Conservation (phyloP, 30 jellyfish, hydroid and myxozoan species). For the Catostylus mosaicus region DNA sequence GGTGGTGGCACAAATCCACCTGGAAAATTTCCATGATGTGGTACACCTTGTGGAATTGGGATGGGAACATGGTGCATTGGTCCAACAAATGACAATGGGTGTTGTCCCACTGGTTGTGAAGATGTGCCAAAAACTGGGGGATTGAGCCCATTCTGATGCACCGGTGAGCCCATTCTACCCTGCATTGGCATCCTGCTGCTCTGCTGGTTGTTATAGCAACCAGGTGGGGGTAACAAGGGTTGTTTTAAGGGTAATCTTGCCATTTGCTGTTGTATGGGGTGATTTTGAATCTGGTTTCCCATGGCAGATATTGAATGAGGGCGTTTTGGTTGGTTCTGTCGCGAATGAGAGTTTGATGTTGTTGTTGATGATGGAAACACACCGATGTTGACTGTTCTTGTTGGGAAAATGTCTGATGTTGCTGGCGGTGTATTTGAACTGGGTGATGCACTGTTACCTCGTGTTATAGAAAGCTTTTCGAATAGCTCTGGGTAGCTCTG, state of each 20-base stretch:
- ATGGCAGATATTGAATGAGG: conserved; percentile 42
- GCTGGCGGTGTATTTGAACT: not conserved
- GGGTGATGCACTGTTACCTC: not conserved
- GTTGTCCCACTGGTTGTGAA: conserved; percentile 58
- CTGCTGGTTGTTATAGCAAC: conserved; percentile 42
- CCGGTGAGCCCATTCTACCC: conserved; percentile 28
- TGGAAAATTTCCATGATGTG: conserved; percentile 27
- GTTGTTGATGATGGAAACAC: conserved; percentile 63
- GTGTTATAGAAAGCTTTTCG: conserved; percentile 33
- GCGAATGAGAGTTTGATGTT: conserved; percentile 24
- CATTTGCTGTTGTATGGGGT: conserved; percentile 57
- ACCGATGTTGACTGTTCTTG: conserved; percentile 40
- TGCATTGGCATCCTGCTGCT: conserved; percentile 38
- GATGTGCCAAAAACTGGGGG: conserved; percentile 5
- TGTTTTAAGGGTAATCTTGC: conserved; percentile 13
- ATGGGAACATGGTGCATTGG: conserved; percentile 37
- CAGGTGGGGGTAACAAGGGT: conserved; percentile 38
- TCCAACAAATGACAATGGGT: conserved; percentile 65
- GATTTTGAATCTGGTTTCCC: conserved; percentile 51
- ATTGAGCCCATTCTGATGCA: conserved; percentile 16
- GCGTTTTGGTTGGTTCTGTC: conserved; percentile 31
- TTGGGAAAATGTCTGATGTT: conserved; percentile 35
- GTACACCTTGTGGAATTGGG: conserved; percentile 7
- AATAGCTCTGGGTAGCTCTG: conserved; percentile 60
- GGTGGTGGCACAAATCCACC: conserved; percentile 69